Conservation (phyloP, 2,797 vertebrate genomes). For the Dermochelys coriacea region DNA sequence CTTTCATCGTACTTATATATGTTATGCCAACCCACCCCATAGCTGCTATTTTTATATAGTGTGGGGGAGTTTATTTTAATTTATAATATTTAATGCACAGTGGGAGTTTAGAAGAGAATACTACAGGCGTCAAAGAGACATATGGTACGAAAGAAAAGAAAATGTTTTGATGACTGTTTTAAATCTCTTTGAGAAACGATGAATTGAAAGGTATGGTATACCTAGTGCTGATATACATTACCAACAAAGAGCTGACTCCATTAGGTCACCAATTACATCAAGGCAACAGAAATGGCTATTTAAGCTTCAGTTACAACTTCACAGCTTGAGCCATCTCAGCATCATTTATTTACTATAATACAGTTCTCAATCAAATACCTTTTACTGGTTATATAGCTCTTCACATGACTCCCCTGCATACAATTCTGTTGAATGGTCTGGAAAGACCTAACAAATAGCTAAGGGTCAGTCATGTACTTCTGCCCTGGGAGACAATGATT, state of each 20-base stretch:
- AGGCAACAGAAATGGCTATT: conserved; percentile 59
- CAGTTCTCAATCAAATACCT: conserved; percentile 74
- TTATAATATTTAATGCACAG: conserved; percentile 67
- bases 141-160: conserved; percentile 29
- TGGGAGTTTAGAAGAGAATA: conserved; percentile 51
- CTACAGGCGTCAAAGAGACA: conserved; percentile 56
- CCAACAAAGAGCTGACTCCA: conserved; percentile 58
- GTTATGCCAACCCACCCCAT: conserved; percentile 34
- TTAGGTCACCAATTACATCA: conserved; percentile 68
- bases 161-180: conserved; percentile 70
- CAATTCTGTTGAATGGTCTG: conserved; percentile 30
- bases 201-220: conserved; percentile 54
- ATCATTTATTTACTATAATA: conserved; percentile 76
- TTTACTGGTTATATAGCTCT: conserved; percentile 43
- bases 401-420: conserved; percentile 59
- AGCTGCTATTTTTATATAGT: conserved; percentile 58
- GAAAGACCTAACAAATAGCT: conserved; percentile 62
- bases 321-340: conserved; percentile 28
- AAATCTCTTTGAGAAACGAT: conserved; percentile 69
- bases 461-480: conserved; percentile 55
- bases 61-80: conserved; percentile 68
- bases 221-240: conserved; percentile 55
- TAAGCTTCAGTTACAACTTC: conserved; percentile 66
- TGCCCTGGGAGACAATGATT: conserved; percentile 59
- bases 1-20: not conserved